phyloP scores from a whole-genome alignment of 2,797 vertebrate species.

The Pseudomugil gertrudae region DNA sequence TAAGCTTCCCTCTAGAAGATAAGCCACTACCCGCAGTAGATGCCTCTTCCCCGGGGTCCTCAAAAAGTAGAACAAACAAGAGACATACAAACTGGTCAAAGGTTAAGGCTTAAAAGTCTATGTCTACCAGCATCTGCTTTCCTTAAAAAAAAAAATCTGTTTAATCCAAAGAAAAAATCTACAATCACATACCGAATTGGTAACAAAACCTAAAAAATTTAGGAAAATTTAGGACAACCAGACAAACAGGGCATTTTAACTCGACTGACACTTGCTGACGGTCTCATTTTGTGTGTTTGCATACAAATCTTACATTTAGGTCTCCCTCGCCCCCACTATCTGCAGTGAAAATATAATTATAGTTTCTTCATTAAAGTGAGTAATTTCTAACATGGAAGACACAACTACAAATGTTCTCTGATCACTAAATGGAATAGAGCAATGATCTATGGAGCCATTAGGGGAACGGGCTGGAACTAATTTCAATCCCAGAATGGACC shows the following conservation, averaged over 20 bases:
- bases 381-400: conserved; percentile 73
- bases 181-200: neutral
- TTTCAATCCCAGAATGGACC: conserved; percentile 79
- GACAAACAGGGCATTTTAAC: neutral
- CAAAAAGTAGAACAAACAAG: no score
- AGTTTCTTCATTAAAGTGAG: conserved; percentile 80
- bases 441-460: conserved; percentile 85
- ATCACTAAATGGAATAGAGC: conserved; percentile 83
- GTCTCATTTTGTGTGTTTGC: conserved; percentile 23
- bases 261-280: neutral
- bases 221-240: neutral
- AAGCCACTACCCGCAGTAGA: no score
- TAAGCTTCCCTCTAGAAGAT: no score
- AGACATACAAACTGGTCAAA: no score
- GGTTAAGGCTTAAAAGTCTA: no score
- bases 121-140: neutral
- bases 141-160: neutral
- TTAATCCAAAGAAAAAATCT: neutral
- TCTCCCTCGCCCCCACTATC: conserved; percentile 13
- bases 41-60: no score
- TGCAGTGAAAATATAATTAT: conserved; percentile 77
- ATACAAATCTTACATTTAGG: conserved; percentile 41
- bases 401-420: conserved; percentile 78
- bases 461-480: conserved; percentile 79
- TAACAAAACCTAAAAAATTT: no score